phyloP scores from a whole-genome alignment of 2,888 invertebrate species.

The Melolontha melolontha region DNA sequence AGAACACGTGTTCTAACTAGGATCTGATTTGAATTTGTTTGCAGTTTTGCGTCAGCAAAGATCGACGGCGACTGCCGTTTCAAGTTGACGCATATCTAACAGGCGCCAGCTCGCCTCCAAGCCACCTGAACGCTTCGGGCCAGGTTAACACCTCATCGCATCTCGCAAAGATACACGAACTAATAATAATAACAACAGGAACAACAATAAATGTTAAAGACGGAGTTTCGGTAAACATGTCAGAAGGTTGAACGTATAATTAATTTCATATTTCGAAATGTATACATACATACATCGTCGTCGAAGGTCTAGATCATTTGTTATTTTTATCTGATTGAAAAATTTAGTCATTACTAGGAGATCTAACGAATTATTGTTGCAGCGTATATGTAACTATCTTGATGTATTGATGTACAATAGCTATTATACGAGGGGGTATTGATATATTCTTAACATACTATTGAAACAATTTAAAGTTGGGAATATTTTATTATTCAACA shows the following conservation, averaged over 20 bases:
- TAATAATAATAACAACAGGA: constrained; percentile 15
- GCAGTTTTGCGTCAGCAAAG: constrained; percentile 39
- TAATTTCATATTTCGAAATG: constrained; percentile 32
- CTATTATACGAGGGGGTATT: too few relatives aligned
- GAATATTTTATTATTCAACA: too few relatives aligned
- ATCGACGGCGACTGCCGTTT: constrained; percentile 35
- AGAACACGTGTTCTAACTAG: constrained; percentile 44
- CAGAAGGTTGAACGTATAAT: constrained; percentile 31
- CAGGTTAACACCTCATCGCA: constrained; percentile 43
- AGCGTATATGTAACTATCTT: too few relatives aligned
- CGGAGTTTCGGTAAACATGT: constrained; percentile 21
- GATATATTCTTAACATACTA: too few relatives aligned
- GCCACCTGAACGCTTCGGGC: constrained; percentile 44
- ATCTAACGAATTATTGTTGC: neutral
- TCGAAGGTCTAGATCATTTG: constrained; percentile 12
- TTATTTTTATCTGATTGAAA: constrained; percentile 15
- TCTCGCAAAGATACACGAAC: constrained; percentile 10
- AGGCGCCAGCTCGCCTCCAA: constrained; percentile 44
- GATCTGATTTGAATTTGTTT: constrained; percentile 46
- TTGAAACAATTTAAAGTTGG: too few relatives aligned
- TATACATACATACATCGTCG: neutral
- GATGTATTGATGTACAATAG: too few relatives aligned
- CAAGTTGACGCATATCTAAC: constrained; percentile 43
- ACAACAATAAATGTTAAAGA: constrained; percentile 13
- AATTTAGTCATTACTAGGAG: constrained; percentile 1